Evolutionary conservation across 2,888 invertebrate genomes (phyloP).

Genomic region (Acanthoscelides obtectus): DNA sequence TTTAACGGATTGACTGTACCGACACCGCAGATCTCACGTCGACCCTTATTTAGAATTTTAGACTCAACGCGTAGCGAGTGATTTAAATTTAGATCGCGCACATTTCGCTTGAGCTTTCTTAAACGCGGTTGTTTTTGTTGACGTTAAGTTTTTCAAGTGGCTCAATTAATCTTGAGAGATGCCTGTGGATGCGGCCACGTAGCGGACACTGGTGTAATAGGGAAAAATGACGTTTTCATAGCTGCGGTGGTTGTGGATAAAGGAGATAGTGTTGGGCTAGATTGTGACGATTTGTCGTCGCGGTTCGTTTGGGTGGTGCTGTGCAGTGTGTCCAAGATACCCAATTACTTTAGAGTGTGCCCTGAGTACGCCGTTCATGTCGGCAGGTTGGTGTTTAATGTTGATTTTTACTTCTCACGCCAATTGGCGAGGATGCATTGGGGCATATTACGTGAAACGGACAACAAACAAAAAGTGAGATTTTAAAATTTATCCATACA

Average conservation of each 20-base stretch:
- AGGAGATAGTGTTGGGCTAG: not conserved
- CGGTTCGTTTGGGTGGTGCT: not conserved
- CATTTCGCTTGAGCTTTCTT: not conserved
- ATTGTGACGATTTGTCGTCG: too few species aligned
- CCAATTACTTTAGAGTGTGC: slow-evolving; percentile 32
- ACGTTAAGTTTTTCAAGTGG: not conserved
- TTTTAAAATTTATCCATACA: too few species aligned
- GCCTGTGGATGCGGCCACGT: not conserved
- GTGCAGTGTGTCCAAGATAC: slow-evolving; percentile 25
- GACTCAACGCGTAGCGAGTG: not conserved
- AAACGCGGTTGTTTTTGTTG: not conserved
- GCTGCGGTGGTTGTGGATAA: not conserved
- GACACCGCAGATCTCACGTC: not conserved
- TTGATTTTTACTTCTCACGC: not conserved
- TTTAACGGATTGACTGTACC: not conserved
- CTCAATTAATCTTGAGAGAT: not conserved
- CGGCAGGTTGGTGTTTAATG: slow-evolving; percentile 37
- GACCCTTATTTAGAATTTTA: not conserved
- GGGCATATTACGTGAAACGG: too few species aligned
- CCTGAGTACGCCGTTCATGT: slow-evolving; percentile 44
- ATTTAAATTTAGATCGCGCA: not conserved
- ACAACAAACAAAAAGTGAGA: too few species aligned
- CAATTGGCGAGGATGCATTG: too few species aligned
- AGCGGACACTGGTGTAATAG: not conserved
- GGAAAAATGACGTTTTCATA: not conserved